A percentile compares a stretch with the other conserved stretches of the same genome.
Conservation (phyloP, 2,797 vertebrate species). For the Amphiprion clarkii region DNA sequence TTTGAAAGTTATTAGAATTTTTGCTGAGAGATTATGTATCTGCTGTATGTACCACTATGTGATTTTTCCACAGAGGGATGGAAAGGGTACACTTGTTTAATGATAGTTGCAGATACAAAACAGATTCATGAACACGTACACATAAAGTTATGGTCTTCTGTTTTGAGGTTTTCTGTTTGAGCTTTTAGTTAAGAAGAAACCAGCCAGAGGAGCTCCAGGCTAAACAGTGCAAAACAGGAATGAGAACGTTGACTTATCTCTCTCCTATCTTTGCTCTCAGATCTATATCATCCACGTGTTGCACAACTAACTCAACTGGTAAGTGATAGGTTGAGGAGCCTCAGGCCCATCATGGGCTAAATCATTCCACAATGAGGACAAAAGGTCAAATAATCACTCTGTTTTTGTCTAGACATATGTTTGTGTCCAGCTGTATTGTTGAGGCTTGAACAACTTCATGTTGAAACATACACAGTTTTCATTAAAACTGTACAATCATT, state of each 20-base stretch:
- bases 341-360: conserved; percentile 20
- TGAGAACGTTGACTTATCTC: conserved; percentile 44
- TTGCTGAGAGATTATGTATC: too few species aligned
- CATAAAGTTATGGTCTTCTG: not conserved
- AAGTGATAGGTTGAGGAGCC: conserved; percentile 8
- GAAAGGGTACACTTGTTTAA: not conserved
- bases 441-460: too few species aligned
- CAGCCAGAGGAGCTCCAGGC: conserved; percentile 30
- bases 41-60: not conserved
- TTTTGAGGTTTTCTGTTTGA: not conserved
- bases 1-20: too few species aligned
- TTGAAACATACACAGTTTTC: not conserved
- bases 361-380: conserved; percentile 7
- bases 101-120: not conserved
- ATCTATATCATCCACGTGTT: conserved; percentile 59
- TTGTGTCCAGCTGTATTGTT: not conserved
- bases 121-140: not conserved
- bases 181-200: not conserved
- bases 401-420: not conserved
- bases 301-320: conserved; percentile 26
- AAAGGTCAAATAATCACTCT: conserved; percentile 12
- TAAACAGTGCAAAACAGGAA: conserved; percentile 20
- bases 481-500: not conserved
- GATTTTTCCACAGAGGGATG: not conserved
- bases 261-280: conserved; percentile 35